Evolutionary conservation across 2,888 invertebrate species (phyloP).

Genomic region (Merodon equestris): DNA sequence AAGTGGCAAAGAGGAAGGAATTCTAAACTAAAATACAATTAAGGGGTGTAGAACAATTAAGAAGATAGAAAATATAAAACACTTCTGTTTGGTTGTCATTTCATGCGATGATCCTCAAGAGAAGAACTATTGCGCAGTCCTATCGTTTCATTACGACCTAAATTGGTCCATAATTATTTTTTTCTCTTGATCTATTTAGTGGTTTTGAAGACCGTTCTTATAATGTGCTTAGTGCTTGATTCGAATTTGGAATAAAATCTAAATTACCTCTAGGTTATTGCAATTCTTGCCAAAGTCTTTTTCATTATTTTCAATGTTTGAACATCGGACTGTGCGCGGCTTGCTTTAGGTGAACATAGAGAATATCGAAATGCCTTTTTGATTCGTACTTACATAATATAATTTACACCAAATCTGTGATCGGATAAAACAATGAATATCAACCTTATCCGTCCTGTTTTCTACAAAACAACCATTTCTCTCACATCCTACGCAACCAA

Average conservation of each 20-base stretch:
- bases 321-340: too few relatives aligned
- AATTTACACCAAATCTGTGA: conserved; percentile 33
- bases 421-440: conserved; percentile 27
- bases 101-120: background rate
- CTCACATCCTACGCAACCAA: conserved; percentile 39
- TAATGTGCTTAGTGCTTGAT: too few relatives aligned
- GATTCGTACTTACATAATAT: conserved; percentile 46
- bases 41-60: background rate
- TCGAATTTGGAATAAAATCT: too few relatives aligned
- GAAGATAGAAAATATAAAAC: conserved; percentile 22
- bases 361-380: conserved; percentile 5
- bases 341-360: too few relatives aligned
- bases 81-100: conserved; percentile 51
- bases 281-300: too few relatives aligned
- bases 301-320: too few relatives aligned
- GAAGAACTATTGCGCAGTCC: too few relatives aligned
- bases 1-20: conserved; percentile 51
- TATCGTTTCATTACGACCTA: too few relatives aligned
- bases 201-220: too few relatives aligned
- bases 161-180: too few relatives aligned
- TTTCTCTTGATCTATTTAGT: too few relatives aligned
- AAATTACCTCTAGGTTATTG: too few relatives aligned
- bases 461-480: conserved; percentile 23
- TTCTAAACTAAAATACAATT: background rate
- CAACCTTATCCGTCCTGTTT: conserved; percentile 54